Conservation (phyloP, 1,140 invertebrate species). For the Sarcophaga bullata region DNA sequence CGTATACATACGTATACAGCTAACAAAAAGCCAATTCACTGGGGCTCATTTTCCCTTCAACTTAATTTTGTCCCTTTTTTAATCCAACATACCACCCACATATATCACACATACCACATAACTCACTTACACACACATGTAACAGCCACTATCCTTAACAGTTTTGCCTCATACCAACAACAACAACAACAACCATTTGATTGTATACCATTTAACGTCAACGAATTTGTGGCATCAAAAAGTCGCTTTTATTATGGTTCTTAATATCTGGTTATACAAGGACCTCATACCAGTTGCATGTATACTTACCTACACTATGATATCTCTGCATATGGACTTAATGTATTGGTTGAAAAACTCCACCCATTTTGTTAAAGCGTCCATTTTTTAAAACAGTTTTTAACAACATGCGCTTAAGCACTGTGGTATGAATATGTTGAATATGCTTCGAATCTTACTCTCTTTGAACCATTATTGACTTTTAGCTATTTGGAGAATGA, state of each 20-base stretch:
- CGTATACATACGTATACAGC: neutral
- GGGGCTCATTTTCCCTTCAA: neutral
- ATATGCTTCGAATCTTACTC: neutral
- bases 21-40: constrained; percentile 39
- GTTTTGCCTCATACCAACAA: neutral
- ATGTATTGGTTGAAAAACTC: constrained; percentile 36
- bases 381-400: constrained; percentile 43
- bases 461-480: neutral
- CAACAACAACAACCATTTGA: constrained; percentile 7
- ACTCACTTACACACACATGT: constrained; percentile 28
- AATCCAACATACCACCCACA: constrained; percentile 40
- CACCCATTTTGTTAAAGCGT: constrained; percentile 26
- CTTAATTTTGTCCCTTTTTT: neutral
- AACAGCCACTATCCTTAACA: neutral
- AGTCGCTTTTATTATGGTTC: constrained; percentile 61
- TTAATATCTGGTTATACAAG: constrained; percentile 44
- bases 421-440: constrained; percentile 13
- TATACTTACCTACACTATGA: neutral
- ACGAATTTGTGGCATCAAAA: constrained; percentile 64
- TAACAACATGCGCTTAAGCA: neutral
- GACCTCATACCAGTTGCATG: constrained; percentile 26
- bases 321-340: neutral
- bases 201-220: constrained; percentile 51
- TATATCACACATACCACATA: neutral
- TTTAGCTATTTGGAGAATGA: neutral